These are phyloP conservation scores for Pogonocherus hispidulus DNA, from an alignment of 2,888 invertebrate species.

Conservation along the genomic window DNA sequence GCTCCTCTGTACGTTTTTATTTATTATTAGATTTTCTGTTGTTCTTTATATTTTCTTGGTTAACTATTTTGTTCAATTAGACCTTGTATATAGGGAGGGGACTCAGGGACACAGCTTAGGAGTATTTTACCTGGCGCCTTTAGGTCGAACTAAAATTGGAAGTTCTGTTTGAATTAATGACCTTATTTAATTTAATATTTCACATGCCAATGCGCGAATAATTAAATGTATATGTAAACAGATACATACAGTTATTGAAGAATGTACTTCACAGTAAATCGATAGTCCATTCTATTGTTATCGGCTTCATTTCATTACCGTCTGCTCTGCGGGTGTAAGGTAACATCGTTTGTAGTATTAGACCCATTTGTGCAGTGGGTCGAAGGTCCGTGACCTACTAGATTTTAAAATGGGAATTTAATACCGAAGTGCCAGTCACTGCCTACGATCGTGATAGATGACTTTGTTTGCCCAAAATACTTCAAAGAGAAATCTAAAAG, in stretches of 20 bases:
- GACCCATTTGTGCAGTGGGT: neutral
- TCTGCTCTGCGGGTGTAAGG: neutral
- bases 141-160: no score
- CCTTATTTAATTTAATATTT: no score
- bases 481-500: neutral
- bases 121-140: no score
- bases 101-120: no score
- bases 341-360: neutral
- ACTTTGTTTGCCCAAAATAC: neutral
- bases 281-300: slow-evolving; percentile 4
- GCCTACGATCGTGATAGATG: neutral
- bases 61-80: no score
- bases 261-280: neutral
- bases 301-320: neutral
- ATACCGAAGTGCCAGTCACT: neutral
- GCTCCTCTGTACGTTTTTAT: no score
- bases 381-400: slow-evolving; percentile 8
- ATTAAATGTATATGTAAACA: no score
- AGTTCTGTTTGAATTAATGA: no score
- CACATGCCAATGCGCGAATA: no score
- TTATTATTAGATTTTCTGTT: no score
- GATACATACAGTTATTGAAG: neutral
- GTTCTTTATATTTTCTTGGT: no score
- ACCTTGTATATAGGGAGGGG: no score
- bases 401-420: neutral